Base-by-base conservation (phyloP, 2,113 vertebrate species). In the Ploceus nigricollis region DNA sequence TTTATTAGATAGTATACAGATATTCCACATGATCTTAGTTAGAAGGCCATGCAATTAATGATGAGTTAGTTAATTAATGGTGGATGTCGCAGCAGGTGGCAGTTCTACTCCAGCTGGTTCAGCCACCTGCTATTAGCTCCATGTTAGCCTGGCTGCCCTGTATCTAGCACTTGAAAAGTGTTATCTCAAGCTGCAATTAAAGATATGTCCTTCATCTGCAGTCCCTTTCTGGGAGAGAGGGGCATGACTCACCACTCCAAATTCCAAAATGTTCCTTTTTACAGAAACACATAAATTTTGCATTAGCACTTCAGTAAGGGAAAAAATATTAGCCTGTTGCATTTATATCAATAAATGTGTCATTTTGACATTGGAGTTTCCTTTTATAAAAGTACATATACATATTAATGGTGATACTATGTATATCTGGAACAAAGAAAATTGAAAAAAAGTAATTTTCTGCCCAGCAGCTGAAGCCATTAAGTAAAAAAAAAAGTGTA, bases 61-160 rank as follows among this genome's bases (percentile, higher is more conserved):
- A 97, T 92, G 82, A 95, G 87, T 39, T 96, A 40, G 58, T 80
- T 98, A 97, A 97, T 97, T 95, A 97, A 95, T 73, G 78, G 42
- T 73, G 88, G 95, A 83, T 72, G 61, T 66, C 82, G 85, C 39
- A 95, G 82, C 87, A 97, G 94, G 90, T 94, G 89, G 89, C 69
- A 92, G 56, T 80, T 95, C 95, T 69, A 61, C 45, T 97, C 94
- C 93, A 97, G 80, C 77, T 96, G 93, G 61, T 80, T 77, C 83
- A 82, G 87, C 93, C 93, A 97, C 82, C 94, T 96, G 93, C 93
- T 96, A 86, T 94, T 61, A 91, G 58, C 66, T 91, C 63, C 7
- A 10, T 21, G 69, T 88, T 68, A 92, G 33, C 88, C 70, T 78
- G 58, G 31, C 72, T 97, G 77, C 79, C 94, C 83, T 82, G 51